phyloP scores from a whole-genome alignment of 2,797 vertebrate genomes.

The Masticophis lateralis region DNA sequence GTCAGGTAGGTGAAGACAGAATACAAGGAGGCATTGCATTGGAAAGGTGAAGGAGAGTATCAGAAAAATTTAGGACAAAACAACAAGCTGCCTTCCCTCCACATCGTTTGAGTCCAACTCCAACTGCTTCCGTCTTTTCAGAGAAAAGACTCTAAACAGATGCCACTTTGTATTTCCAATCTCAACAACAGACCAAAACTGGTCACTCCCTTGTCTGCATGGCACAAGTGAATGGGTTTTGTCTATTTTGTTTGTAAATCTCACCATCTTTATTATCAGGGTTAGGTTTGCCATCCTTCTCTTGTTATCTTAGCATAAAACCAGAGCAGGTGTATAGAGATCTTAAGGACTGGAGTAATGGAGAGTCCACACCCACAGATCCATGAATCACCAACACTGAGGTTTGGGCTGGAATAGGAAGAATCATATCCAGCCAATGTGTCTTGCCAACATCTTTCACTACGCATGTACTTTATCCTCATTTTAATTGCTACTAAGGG shows the following conservation, averaged over 20 bases:
- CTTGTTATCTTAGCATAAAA: background rate
- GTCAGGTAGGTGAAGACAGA: conserved; percentile 22
- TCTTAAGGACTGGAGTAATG: background rate
- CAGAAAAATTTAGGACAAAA: conserved; percentile 6
- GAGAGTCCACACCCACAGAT: background rate
- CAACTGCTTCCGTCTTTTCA: background rate
- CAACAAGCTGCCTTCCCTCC: background rate
- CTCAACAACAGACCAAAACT: background rate
- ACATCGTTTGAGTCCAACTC: background rate
- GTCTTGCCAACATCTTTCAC: background rate
- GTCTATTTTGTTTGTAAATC: background rate
- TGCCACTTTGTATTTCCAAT: background rate
- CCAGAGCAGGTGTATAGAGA: background rate
- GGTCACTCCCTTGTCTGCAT: conserved; percentile 1
- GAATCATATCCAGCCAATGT: background rate
- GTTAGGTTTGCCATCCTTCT: background rate
- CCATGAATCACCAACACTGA: background rate
- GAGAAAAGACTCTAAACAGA: conserved; percentile 6
- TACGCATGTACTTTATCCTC: background rate
- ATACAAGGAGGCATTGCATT: conserved; percentile 36
- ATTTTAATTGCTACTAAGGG: background rate
- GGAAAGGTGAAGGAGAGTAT: conserved; percentile 4
- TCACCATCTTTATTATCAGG: background rate
- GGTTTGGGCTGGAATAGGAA: background rate
- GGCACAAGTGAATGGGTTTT: background rate